Conservation (phyloP, 2,113 vertebrate species). For the Pithys albifrons region DNA sequence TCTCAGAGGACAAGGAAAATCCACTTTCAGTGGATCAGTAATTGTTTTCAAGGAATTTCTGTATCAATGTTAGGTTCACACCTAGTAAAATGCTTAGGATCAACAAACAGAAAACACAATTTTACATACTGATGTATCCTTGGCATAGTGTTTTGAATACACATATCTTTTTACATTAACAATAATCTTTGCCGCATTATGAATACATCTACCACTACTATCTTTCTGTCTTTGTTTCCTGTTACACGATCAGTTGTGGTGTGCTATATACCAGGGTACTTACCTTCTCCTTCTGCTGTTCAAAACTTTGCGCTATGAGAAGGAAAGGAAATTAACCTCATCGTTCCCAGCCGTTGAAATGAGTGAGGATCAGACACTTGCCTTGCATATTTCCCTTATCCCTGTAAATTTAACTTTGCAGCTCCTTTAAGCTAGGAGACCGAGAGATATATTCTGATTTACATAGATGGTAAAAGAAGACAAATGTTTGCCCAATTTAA, state of each 20-base stretch:
- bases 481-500: background rate
- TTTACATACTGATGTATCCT: rapidly evolving
- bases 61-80: background rate
- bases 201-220: background rate
- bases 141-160: background rate
- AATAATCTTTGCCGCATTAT: background rate
- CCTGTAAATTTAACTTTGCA: background rate
- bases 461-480: background rate
- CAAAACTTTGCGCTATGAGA: background rate
- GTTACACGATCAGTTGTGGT: background rate
- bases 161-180: background rate
- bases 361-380: background rate
- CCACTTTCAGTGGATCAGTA: background rate
- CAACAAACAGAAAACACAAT: background rate
- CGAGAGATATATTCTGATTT: background rate
- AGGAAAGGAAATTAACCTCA: background rate
- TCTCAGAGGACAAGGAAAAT: background rate
- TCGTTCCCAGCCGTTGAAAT: background rate
- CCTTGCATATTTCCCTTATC: background rate
- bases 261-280: background rate
- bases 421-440: background rate
- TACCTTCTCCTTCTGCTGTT: background rate
- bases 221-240: background rate
- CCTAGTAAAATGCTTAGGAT: background rate
- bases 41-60: background rate